phyloP scores from a whole-genome alignment of 2,888 invertebrate species.

The Cecidostiba fungosa region DNA sequence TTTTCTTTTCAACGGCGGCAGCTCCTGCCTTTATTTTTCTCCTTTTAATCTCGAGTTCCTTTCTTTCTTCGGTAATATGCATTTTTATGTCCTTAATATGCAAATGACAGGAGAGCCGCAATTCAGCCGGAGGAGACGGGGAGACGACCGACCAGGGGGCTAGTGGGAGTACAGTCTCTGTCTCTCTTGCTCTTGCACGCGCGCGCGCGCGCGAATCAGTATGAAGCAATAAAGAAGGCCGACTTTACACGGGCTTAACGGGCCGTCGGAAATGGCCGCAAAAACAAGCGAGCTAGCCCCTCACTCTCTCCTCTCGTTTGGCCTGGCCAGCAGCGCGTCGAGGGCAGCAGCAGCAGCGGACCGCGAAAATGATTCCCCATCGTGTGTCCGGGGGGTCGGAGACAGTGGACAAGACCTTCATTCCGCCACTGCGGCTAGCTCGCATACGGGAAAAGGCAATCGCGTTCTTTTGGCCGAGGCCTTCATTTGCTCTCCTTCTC shows the following conservation, averaged over 20 bases:
- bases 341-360: conserved; percentile 49
- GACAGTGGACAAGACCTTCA: conserved; percentile 47
- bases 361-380: conserved; percentile 64
- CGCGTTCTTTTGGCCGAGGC: conserved; percentile 58
- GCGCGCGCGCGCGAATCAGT: conserved; percentile 46
- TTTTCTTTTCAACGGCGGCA: not conserved
- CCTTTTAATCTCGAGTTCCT: conserved; percentile 61
- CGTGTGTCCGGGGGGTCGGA: conserved; percentile 25
- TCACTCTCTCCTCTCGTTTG: not conserved
- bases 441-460: conserved; percentile 57
- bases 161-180: conserved; percentile 12
- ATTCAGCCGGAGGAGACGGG: conserved; percentile 54
- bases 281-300: conserved; percentile 49
- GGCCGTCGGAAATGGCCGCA: conserved; percentile 56
- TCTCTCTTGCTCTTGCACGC: not conserved
- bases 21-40: conserved; percentile 55
- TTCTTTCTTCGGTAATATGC: conserved; percentile 64
- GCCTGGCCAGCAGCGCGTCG: not conserved
- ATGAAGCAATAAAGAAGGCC: conserved; percentile 56
- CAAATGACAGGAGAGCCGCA: conserved; percentile 59
- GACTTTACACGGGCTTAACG: conserved; percentile 60
- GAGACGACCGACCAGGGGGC: conserved; percentile 55
- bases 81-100: conserved; percentile 65
- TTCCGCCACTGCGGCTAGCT: not conserved
- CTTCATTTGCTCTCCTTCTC: conserved; percentile 49